Conservation (phyloP, 2,113 vertebrate genomes). For the Okapia johnstoni region DNA sequence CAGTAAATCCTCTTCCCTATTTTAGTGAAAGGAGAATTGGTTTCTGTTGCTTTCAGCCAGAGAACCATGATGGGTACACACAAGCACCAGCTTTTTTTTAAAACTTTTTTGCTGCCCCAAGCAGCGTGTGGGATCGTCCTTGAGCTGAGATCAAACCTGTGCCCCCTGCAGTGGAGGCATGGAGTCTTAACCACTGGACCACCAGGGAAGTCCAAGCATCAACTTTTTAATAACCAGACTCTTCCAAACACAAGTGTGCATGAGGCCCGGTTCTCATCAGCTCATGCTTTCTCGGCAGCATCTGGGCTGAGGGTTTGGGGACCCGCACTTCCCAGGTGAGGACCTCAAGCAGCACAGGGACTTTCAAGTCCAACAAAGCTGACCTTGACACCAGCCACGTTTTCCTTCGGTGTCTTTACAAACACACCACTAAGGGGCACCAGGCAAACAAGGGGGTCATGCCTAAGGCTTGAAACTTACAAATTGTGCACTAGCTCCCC, state of each 20-base stretch:
- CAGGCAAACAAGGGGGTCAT: neutral
- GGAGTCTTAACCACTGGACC: neutral
- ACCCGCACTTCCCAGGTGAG: neutral
- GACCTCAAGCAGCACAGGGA: neutral
- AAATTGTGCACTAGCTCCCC: neutral
- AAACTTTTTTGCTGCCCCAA: neutral
- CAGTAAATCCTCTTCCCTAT: neutral
- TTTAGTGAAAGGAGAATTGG: neutral
- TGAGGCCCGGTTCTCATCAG: neutral
- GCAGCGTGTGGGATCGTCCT: neutral
- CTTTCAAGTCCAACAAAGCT: neutral
- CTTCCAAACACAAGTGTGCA: neutral
- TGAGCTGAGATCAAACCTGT: neutral
- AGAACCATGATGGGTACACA: neutral
- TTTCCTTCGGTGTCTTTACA: neutral
- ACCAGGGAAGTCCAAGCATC: neutral
- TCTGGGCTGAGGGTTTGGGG: neutral
- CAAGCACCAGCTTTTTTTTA: neutral
- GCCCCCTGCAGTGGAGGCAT: neutral
- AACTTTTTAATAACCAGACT: neutral
- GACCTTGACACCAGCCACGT: neutral
- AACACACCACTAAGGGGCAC: neutral
- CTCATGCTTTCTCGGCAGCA: neutral
- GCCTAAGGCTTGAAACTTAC: neutral
- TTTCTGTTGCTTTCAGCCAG: constrained; percentile 1